Evolutionary conservation across 1,140 invertebrate genomes (phyloP).

Genomic region (Drosophila obscura): DNA sequence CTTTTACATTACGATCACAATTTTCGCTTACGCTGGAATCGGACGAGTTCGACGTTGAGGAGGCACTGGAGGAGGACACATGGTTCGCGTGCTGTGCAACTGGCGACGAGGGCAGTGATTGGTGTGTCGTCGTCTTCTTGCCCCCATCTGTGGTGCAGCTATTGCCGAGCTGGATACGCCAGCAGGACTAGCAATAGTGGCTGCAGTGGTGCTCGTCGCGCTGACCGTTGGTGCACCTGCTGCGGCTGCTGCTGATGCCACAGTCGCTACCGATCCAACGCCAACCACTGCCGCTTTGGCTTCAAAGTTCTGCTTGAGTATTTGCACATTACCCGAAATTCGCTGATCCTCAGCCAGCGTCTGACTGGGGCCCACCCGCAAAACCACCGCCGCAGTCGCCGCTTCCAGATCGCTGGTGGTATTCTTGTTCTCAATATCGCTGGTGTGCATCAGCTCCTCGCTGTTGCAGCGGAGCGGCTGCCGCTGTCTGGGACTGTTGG

Average conservation of each 20-base stretch:
- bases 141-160: too few species aligned
- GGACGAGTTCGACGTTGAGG: slow-evolving; percentile 73
- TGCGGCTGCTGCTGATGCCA: slow-evolving; percentile 52
- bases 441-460: slow-evolving; percentile 81
- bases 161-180: background rate
- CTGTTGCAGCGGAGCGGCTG: slow-evolving; percentile 78
- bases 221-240: too few species aligned
- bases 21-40: slow-evolving; percentile 79
- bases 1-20: slow-evolving; percentile 89
- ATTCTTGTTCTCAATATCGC: slow-evolving; percentile 81
- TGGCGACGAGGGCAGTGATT: slow-evolving; percentile 82
- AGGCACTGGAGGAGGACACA: slow-evolving; percentile 42
- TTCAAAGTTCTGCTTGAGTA: slow-evolving; percentile 93
- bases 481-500: slow-evolving; percentile 53
- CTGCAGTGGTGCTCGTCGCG: slow-evolving; percentile 43
- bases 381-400: slow-evolving; percentile 36
- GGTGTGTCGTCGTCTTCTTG: slow-evolving; percentile 63
- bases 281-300: slow-evolving; percentile 87
- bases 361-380: slow-evolving; percentile 44
- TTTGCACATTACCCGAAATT: slow-evolving; percentile 89
- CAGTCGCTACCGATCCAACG: slow-evolving; percentile 20
- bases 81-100: slow-evolving; percentile 78
- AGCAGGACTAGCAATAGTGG: slow-evolving; percentile 16
- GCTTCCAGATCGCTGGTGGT: slow-evolving; percentile 47
- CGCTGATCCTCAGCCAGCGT: slow-evolving; percentile 69